Conservation (phyloP, 2,888 invertebrate genomes). For the Andricus curvator region DNA sequence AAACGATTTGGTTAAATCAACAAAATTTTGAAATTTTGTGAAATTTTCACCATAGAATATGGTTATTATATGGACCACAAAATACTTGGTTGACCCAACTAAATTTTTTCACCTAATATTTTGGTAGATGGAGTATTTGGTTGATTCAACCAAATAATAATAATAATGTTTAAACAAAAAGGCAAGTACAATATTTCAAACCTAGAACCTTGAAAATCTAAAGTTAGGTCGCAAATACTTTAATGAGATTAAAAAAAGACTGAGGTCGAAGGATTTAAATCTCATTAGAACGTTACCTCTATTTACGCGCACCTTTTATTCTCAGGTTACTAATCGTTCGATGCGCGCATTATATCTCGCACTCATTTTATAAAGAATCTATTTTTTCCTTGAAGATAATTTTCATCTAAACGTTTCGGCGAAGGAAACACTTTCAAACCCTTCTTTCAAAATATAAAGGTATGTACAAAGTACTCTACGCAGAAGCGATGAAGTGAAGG, state of each 20-base stretch:
- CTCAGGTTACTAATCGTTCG: background rate
- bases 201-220: constrained; percentile 9
- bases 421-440: background rate
- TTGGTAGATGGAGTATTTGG: too few species aligned
- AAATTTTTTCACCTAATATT: too few species aligned
- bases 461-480: constrained; percentile 43
- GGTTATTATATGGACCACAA: too few species aligned
- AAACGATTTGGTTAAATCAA: too few species aligned
- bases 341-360: background rate
- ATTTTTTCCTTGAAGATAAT: background rate
- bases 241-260: constrained; percentile 25
- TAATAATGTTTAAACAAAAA: too few species aligned
- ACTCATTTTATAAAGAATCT: too few species aligned
- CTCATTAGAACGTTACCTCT: constrained; percentile 1
- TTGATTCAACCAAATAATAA: too few species aligned
- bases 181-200: too few species aligned
- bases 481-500: constrained; percentile 51
- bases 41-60: too few species aligned
- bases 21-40: too few species aligned
- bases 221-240: constrained; percentile 8
- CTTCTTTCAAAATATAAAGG: constrained; percentile 10
- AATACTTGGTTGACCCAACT: too few species aligned
- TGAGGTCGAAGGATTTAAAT: background rate
- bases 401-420: background rate
- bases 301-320: constrained; percentile 11